Base-by-base conservation (phyloP, 1,140 invertebrate species). In the Homalodisca vitripennis region DNA sequence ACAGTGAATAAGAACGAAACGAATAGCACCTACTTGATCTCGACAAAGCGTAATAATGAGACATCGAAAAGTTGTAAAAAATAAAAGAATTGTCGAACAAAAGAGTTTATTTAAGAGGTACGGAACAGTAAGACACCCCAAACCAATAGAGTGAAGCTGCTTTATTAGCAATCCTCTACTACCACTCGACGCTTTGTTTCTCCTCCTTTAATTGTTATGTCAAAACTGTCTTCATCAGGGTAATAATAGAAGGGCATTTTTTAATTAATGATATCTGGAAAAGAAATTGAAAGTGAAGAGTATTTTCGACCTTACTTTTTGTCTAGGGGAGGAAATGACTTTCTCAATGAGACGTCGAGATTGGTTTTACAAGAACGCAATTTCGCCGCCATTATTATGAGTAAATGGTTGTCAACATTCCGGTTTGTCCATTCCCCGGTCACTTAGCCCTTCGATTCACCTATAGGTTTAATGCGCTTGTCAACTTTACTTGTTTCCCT, bases 201-300 rank as follows among this genome's bases (percentile, higher is more conserved):
- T 24, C 20, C 66, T 68, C 27, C 51, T 68, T 68, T 68, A 68
- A 68, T 68, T 68, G 66, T 68, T 41, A 68, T 68, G 66, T 68
- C 66, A 68, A 68, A 68, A 68, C 66, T 24, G 66, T 68, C 47
- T 68, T 68, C 48, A 68, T 57, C 53, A 57, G 30, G 51, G 48
- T 30, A 68, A 68, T 68, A 68, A 68, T 66, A 68, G 53, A 57
- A 57, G 66, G 66, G 29, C 47, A 55, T 68, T 68, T 67, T 66
- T 68, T 68, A 68, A 68, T 68, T 68, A 68, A 68, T 68, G 47
- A 68, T 41, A 68, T 68, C 66, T 48, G 48, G 66, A 26, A 68
- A 57, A 55, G 51, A 68, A 68, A 57, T 68, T 31, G 53, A 53
- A 68, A 53, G 47, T 27, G 17, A 46, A 46, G 31, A 64, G 14